Conservation (phyloP, 2,888 invertebrate genomes). For the Pimpla rufipes region DNA sequence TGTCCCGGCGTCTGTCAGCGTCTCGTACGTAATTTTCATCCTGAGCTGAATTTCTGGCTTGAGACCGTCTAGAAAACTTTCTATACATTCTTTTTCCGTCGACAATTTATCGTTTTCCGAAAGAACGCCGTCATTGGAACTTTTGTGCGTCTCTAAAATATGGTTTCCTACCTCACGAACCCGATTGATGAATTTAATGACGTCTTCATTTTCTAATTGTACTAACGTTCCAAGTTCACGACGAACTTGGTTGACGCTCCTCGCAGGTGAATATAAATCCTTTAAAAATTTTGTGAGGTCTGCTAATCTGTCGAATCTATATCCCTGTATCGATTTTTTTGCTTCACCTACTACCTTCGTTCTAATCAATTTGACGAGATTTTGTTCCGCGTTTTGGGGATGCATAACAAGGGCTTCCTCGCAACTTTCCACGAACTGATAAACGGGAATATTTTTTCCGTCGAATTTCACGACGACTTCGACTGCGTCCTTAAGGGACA, state of each 20-base stretch:
- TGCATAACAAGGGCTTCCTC: conserved; percentile 16
- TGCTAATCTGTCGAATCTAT: conserved; percentile 10
- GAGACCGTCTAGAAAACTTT: conserved; percentile 44
- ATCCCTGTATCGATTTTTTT: conserved; percentile 14
- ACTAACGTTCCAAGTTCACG: conserved; percentile 16
- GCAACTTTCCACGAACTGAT: conserved; percentile 44
- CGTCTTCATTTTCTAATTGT: conserved; percentile 5
- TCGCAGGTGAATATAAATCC: conserved; percentile 32
- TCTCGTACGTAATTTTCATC: conserved; percentile 11
- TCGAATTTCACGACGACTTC: conserved; percentile 44
- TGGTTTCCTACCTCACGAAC: conserved; percentile 40
- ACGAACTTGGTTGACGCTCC: conserved; percentile 12
- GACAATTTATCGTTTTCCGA: neutral
- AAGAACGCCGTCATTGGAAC: neutral
- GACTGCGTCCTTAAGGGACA: conserved; percentile 55
- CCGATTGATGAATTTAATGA: conserved; percentile 34
- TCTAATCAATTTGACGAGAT: conserved; percentile 26
- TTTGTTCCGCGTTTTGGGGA: conserved; percentile 22
- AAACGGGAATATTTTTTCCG: conserved; percentile 48
- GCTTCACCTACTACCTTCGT: conserved; percentile 30
- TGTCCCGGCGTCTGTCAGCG: conserved; percentile 10
- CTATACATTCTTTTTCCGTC: conserved; percentile 23
- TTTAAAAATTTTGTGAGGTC: conserved; percentile 16
- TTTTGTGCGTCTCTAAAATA: conserved; percentile 13
- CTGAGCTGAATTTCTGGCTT: conserved; percentile 31